phyloP scores from a whole-genome alignment of 2,113 vertebrate species.

The Apistogramma diplotaenia region DNA sequence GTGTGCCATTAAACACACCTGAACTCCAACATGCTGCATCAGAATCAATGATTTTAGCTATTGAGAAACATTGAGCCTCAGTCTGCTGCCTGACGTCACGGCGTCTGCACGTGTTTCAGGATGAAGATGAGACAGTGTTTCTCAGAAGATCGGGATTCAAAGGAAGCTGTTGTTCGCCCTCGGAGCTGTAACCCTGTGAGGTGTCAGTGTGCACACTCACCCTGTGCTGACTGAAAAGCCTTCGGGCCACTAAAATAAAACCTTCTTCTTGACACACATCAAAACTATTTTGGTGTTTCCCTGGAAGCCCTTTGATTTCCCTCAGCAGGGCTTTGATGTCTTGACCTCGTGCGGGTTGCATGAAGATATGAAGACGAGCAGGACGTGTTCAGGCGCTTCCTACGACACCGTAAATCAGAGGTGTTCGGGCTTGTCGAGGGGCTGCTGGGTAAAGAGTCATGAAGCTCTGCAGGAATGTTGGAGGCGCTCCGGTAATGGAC shows the following conservation, averaged over 20 bases:
- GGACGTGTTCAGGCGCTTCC: slow-evolving; percentile 1
- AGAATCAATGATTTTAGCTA: too few relatives aligned
- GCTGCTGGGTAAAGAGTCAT: not conserved
- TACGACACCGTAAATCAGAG: not conserved
- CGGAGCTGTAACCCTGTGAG: not conserved
- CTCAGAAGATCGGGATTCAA: too few relatives aligned
- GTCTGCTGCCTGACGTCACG: too few relatives aligned
- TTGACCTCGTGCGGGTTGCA: not conserved
- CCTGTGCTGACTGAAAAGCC: not conserved
- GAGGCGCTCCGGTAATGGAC: not conserved
- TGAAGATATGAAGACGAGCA: not conserved
- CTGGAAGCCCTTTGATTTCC: not conserved
- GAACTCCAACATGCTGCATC: too few relatives aligned
- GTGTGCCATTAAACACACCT: too few relatives aligned
- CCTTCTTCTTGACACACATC: accelerated
- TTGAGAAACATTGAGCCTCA: too few relatives aligned
- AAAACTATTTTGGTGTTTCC: not conserved
- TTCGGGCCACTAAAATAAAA: not conserved
- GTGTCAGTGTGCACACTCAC: not conserved
- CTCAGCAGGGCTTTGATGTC: not conserved
- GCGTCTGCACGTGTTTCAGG: too few relatives aligned
- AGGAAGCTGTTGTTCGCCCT: too few relatives aligned
- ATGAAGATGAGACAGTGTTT: too few relatives aligned
- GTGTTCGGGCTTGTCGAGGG: slow-evolving; percentile 29
- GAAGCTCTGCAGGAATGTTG: slow-evolving; percentile 39